Evolutionary conservation across 2,888 invertebrate genomes (phyloP).

Genomic region (Spilosoma lubricipeda): DNA sequence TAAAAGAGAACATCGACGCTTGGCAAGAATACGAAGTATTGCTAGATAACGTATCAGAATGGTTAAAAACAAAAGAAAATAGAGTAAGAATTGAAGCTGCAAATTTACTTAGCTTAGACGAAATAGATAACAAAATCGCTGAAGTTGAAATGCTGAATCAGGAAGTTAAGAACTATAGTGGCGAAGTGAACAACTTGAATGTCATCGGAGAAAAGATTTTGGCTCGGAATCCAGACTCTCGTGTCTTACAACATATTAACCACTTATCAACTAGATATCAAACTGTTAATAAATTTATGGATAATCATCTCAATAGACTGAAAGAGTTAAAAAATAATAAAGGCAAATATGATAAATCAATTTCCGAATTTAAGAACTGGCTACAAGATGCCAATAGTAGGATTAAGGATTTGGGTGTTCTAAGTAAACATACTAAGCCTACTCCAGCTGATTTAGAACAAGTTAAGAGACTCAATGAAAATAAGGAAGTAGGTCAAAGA

Average conservation of each 20-base stretch:
- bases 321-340: slow-evolving; percentile 90
- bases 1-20: slow-evolving; percentile 90
- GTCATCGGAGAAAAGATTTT: slow-evolving; percentile 90
- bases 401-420: slow-evolving; percentile 90
- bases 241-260: slow-evolving; percentile 92
- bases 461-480: slow-evolving; percentile 90
- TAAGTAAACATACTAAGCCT: slow-evolving; percentile 92
- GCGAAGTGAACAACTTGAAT: slow-evolving; percentile 89
- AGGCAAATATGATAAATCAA: slow-evolving; percentile 88
- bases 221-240: slow-evolving; percentile 92
- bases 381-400: slow-evolving; percentile 91
- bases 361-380: slow-evolving; percentile 92
- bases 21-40: slow-evolving; percentile 93
- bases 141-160: slow-evolving; percentile 88
- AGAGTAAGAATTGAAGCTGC: slow-evolving; percentile 91
- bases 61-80: slow-evolving; percentile 93
- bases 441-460: slow-evolving; percentile 91
- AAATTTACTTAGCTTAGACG: slow-evolving; percentile 89
- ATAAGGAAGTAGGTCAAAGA: slow-evolving; percentile 92
- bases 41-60: slow-evolving; percentile 90
- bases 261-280: slow-evolving; percentile 92
- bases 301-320: slow-evolving; percentile 90
- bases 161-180: slow-evolving; percentile 88
- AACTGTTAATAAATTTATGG: slow-evolving; percentile 90
- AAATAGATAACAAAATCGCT: slow-evolving; percentile 89